These are phyloP conservation scores for Adelphocoris suturalis DNA, from an alignment of 2,888 invertebrate species.

Conservation along the genomic window DNA sequence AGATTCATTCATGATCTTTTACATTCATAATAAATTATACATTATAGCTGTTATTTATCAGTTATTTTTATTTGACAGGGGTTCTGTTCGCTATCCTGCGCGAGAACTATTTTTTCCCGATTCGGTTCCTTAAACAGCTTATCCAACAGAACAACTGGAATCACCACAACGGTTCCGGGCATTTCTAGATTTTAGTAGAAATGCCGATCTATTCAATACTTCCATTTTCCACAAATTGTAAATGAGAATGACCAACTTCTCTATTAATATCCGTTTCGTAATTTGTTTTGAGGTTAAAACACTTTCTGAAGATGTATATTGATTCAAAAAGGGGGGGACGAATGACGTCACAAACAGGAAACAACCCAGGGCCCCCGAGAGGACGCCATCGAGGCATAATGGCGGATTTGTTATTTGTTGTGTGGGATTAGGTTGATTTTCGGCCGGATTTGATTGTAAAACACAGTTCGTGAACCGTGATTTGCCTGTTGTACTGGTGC, in stretches of 20 bases:
- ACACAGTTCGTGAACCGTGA: constrained; percentile 36
- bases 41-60: no score
- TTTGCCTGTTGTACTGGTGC: not conserved
- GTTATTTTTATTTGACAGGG: no score
- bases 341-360: constrained; percentile 64
- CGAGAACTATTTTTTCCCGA: no score
- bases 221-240: not conserved
- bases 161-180: no score
- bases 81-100: no score
- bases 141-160: no score
- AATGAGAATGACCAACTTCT: no score
- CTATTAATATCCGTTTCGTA: no score
- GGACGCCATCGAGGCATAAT: constrained; percentile 72
- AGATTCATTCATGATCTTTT: no score
- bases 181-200: not conserved
- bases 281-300: not conserved
- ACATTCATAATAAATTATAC: no score
- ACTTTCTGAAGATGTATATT: constrained; percentile 8
- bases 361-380: constrained; percentile 54
- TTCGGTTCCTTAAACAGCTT: no score
- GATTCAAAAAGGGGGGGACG: constrained; percentile 12
- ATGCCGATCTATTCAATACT: not conserved
- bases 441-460: constrained; percentile 11
- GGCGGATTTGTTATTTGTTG: constrained; percentile 75
- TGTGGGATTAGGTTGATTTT: constrained; percentile 56